These are phyloP conservation scores for Heterotilapia buettikoferi DNA, from an alignment of 2,113 vertebrate species.

Conservation along the genomic window DNA sequence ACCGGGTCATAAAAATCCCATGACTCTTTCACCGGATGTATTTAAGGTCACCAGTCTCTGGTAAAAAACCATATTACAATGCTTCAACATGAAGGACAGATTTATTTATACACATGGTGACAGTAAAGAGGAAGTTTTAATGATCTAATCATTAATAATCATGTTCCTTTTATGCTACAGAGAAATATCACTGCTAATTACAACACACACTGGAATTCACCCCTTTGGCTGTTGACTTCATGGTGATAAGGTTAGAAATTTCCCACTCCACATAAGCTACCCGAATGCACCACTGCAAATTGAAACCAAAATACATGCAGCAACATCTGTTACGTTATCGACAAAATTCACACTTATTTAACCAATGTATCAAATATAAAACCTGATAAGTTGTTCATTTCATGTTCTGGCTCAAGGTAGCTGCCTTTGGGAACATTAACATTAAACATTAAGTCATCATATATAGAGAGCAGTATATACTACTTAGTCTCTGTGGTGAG, in stretches of 20 bases:
- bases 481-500: not conserved
- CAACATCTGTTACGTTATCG: fast-evolving
- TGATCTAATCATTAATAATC: not conserved
- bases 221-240: not conserved
- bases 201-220: not conserved
- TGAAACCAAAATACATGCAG: not conserved
- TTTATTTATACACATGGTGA: not conserved
- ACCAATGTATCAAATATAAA: not conserved
- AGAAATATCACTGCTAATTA: not conserved
- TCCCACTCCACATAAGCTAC: not conserved
- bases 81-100: not conserved
- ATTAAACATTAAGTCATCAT: not conserved
- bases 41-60: not conserved
- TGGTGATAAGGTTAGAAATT: not conserved
- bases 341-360: not conserved
- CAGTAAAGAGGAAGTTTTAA: not conserved
- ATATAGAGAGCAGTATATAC: not conserved
- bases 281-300: not conserved
- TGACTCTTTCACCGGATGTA: not conserved
- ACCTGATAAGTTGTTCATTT: not conserved
- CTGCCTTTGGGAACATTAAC: not conserved
- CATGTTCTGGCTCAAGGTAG: not conserved
- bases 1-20: fast-evolving
- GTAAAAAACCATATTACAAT: not conserved
- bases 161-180: not conserved